Evolutionary conservation across 2,113 vertebrate species (phyloP).

Genomic region (Ariopsis seemanni): DNA sequence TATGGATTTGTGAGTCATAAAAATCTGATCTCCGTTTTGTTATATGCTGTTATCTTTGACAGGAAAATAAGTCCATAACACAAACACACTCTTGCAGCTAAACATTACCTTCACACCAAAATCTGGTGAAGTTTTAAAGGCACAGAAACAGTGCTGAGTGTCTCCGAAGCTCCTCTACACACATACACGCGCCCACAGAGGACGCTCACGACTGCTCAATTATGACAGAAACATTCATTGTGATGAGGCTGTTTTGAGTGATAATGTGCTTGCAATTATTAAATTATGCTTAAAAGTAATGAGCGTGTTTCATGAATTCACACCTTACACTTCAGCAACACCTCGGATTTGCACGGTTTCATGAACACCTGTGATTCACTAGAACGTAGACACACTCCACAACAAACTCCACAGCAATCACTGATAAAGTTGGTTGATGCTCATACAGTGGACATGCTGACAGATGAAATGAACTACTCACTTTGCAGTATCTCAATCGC

Average conservation of each 20-base stretch:
- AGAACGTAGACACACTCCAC: not conserved
- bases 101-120: not conserved
- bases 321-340: not conserved
- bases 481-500: not conserved
- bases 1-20: not conserved
- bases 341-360: constrained; percentile 1
- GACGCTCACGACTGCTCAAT: constrained; percentile 9
- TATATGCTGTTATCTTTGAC: not conserved
- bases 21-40: not conserved
- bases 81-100: not conserved
- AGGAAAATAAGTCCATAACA: not conserved
- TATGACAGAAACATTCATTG: constrained; percentile 29
- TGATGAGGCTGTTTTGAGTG: constrained; percentile 23
- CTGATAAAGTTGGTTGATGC: not conserved
- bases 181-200: no score
- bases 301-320: constrained; percentile 19
- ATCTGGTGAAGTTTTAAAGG: not conserved
- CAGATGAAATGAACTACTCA: not conserved
- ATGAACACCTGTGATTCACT: not conserved
- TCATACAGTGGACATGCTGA: not conserved
- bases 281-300: constrained; percentile 33
- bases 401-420: not conserved
- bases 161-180: not conserved
- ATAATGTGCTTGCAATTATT: constrained; percentile 36
- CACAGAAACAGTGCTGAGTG: not conserved